Conservation (phyloP, 92 coral and sea anemone genomes). For the Zoanthus gigantus region DNA sequence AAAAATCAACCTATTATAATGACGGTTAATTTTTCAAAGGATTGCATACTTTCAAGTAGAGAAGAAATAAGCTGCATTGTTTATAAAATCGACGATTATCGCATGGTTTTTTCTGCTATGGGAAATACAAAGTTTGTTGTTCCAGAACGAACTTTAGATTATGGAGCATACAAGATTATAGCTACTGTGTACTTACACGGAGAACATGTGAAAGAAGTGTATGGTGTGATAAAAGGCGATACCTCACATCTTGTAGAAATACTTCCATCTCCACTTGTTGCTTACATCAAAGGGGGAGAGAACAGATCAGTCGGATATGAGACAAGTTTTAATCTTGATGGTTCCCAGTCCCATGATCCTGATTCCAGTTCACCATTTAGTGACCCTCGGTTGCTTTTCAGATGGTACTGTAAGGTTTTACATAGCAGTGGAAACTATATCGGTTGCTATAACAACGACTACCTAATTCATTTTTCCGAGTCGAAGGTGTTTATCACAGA, state of each 20-base stretch:
- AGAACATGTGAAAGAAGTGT: constrained; percentile 56
- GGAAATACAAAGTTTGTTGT: constrained; percentile 10
- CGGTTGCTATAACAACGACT: constrained; percentile 34
- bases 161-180: constrained; percentile 59
- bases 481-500: constrained; percentile 50
- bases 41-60: constrained; percentile 23
- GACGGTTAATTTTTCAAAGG: constrained; percentile 19
- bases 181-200: constrained; percentile 61
- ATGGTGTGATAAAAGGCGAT: constrained; percentile 65
- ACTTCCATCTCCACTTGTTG: constrained; percentile 56
- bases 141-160: constrained; percentile 41
- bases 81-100: constrained; percentile 10
- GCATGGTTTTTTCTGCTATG: constrained; percentile 3
- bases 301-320: constrained; percentile 57
- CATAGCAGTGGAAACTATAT: constrained; percentile 2
- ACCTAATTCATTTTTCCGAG: constrained; percentile 31
- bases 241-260: constrained; percentile 43
- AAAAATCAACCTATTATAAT: constrained; percentile 38
- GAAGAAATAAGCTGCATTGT: constrained; percentile 15
- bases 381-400: constrained; percentile 38
- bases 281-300: constrained; percentile 61
- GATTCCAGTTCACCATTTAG: constrained; percentile 50
- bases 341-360: constrained; percentile 70
- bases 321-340: constrained; percentile 61
- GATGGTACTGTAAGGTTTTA: constrained; percentile 73